phyloP scores from a whole-genome alignment of 2,888 invertebrate species.

The Eumerus sabulonum region DNA sequence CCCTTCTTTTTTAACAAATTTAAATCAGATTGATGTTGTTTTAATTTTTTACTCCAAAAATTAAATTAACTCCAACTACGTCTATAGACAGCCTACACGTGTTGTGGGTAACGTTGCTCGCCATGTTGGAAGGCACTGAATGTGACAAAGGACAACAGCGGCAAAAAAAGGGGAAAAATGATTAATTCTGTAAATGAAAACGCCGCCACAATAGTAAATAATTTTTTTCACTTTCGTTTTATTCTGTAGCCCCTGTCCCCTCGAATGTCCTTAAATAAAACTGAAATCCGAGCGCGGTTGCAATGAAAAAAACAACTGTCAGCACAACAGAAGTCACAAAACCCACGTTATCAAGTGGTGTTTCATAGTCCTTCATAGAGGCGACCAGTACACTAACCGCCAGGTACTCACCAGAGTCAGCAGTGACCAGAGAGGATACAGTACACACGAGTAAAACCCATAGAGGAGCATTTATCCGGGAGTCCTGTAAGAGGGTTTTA shows the following conservation, averaged over 20 bases:
- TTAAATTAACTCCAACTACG: too few species aligned
- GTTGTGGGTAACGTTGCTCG: neutral
- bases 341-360: neutral
- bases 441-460: neutral
- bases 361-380: too few species aligned
- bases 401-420: neutral
- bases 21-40: too few species aligned
- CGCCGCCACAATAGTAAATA: neutral
- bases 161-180: neutral
- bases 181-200: conserved; percentile 15
- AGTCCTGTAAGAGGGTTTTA: conserved; percentile 46
- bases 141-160: conserved; percentile 4
- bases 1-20: too few species aligned
- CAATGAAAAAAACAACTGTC: conserved; percentile 26
- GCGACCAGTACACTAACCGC: conserved; percentile 18
- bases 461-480: conserved; percentile 40
- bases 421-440: conserved; percentile 4
- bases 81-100: too few species aligned
- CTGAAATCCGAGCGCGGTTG: conserved; percentile 26
- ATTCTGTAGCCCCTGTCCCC: neutral
- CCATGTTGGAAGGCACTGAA: neutral
- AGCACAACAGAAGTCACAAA: conserved; percentile 12
- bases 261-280: conserved; percentile 34
- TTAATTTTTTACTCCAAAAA: too few species aligned
- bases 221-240: conserved; percentile 2